These are phyloP conservation scores for Aphrophora alni DNA, from an alignment of 2,888 invertebrate genomes.

Conservation along the genomic window DNA sequence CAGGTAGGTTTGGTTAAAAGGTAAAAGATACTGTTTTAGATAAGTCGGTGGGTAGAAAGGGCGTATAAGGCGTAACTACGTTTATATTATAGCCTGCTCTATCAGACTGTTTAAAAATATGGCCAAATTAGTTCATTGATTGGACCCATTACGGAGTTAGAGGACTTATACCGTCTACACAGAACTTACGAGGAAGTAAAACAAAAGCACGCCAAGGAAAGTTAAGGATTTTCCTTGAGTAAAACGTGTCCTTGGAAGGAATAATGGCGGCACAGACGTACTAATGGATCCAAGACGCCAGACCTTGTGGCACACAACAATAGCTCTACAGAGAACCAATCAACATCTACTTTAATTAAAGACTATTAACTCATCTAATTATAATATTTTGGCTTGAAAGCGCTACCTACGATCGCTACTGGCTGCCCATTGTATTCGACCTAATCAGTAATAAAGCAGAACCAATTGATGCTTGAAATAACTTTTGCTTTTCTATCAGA, in stretches of 20 bases:
- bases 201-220: no score
- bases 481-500: slow-evolving; percentile 38
- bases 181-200: no score
- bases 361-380: slow-evolving; percentile 1
- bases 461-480: slow-evolving; percentile 49
- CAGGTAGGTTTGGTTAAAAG: no score
- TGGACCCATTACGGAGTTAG: no score
- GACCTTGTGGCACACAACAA: neutral
- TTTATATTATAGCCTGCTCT: no score
- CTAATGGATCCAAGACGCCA: neutral
- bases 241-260: slow-evolving; percentile 23
- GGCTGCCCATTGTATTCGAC: slow-evolving; percentile 24
- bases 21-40: no score
- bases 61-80: no score
- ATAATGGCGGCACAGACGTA: slow-evolving; percentile 8
- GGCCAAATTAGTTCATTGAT: no score
- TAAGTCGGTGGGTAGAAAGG: no score
- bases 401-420: neutral
- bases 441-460: slow-evolving; percentile 51
- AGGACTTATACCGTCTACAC: no score
- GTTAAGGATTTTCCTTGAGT: no score
- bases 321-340: neutral
- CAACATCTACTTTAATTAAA: neutral
- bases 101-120: no score
- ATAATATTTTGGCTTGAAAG: neutral